Evolutionary conservation across 2,113 vertebrate species (phyloP).

Genomic region (Myiagra hebetior): DNA sequence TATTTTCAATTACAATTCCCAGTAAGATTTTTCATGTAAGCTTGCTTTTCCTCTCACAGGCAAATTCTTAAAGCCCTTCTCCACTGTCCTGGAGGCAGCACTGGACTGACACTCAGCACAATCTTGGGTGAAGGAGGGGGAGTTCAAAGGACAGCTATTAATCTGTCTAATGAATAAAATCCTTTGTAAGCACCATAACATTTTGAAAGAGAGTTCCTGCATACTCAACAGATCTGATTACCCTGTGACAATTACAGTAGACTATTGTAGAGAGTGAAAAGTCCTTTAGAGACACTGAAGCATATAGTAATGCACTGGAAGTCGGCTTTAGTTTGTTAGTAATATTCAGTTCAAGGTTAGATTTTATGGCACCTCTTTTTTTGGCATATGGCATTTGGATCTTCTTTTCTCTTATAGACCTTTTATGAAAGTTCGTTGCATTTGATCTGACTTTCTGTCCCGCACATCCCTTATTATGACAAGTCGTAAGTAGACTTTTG

Average conservation of each 20-base stretch:
- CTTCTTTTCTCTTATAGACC: not conserved
- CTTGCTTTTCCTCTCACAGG: not conserved
- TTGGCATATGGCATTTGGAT: not conserved
- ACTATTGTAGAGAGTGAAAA: conserved; percentile 52
- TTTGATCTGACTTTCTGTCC: not conserved
- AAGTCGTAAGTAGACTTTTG: not conserved
- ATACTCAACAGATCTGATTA: conserved; percentile 61
- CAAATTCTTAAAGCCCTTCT: not conserved
- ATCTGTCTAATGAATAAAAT: conserved; percentile 64
- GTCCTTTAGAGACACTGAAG: not conserved
- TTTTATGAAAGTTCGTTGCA: not conserved
- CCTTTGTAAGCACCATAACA: conserved; percentile 61
- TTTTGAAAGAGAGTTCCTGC: conserved; percentile 59
- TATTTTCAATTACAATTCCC: not conserved
- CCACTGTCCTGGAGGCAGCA: not conserved
- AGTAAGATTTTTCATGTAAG: not conserved
- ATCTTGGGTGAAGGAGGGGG: not conserved
- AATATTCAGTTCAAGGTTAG: not conserved
- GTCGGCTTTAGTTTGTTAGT: not conserved
- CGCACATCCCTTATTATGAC: not conserved
- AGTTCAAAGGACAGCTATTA: conserved; percentile 53
- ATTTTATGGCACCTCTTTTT: not conserved
- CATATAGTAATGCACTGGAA: not conserved
- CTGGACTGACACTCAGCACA: not conserved
- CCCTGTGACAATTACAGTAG: conserved; percentile 56